Conservation (phyloP, 2,888 invertebrate species). For the Netelia fuscicornis region DNA sequence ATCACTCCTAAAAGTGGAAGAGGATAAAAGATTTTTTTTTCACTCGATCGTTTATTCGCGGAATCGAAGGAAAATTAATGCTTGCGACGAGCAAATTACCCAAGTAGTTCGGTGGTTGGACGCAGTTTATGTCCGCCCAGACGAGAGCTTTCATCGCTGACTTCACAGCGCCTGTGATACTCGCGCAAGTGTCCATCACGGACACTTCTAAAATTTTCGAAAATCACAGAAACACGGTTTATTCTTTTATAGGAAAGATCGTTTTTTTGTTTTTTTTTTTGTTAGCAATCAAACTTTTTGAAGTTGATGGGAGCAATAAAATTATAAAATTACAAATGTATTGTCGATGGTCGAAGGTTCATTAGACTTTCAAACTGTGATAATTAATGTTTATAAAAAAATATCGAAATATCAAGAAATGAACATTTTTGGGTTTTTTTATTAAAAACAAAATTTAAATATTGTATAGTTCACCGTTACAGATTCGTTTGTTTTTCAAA, state of each 20-base stretch:
- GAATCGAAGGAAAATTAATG: too few relatives aligned
- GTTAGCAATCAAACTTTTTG: too few relatives aligned
- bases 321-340: conserved; percentile 23
- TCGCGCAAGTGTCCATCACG: conserved; percentile 84
- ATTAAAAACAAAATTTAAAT: too few relatives aligned
- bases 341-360: too few relatives aligned
- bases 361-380: not conserved
- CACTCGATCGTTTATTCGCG: not conserved
- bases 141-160: conserved; percentile 84
- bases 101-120: conserved; percentile 82
- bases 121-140: conserved; percentile 82
- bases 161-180: conserved; percentile 80
- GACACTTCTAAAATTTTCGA: conserved; percentile 70
- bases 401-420: not conserved
- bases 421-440: conserved; percentile 9
- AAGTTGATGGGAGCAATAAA: not conserved
- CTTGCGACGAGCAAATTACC: conserved; percentile 74
- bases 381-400: not conserved
- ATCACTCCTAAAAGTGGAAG: conserved; percentile 79
- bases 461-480: too few relatives aligned
- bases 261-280: too few relatives aligned
- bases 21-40: not conserved
- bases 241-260: not conserved
- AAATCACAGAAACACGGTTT: conserved; percentile 32
- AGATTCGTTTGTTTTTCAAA: not conserved